phyloP scores from a whole-genome alignment of 2,113 vertebrate genomes.

The Dendropsophus ebraccatus region DNA sequence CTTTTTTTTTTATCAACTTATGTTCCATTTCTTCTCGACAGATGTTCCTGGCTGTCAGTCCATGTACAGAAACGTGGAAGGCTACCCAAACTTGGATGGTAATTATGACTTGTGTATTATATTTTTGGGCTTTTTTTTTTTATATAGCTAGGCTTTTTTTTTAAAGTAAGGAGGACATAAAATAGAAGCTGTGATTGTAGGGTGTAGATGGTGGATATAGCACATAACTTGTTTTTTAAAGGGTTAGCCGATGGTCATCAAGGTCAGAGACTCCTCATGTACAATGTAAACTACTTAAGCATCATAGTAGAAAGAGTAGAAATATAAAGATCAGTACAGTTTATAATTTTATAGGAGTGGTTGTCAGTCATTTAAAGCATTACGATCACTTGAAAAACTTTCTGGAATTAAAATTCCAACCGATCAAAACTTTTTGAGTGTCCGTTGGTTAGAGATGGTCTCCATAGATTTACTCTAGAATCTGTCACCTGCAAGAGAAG shows the following conservation, averaged over 20 bases:
- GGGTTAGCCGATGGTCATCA: not conserved
- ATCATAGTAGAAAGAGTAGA: too few species aligned
- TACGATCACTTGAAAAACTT: too few species aligned
- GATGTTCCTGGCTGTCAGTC: constrained; percentile 89
- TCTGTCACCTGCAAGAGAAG: too few species aligned
- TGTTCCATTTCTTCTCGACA: constrained; percentile 61
- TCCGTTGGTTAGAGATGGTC: too few species aligned
- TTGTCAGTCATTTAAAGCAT: too few species aligned
- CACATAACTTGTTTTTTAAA: not conserved
- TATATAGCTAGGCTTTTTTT: not conserved
- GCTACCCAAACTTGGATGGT: constrained; percentile 80
- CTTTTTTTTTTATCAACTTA: not conserved
- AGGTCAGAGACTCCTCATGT: too few species aligned
- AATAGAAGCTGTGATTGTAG: not conserved
- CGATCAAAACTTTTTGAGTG: too few species aligned
- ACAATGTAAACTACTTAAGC: too few species aligned
- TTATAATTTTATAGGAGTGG: too few species aligned
- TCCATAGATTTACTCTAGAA: too few species aligned
- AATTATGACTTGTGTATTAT: constrained; percentile 14
- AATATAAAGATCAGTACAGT: too few species aligned
- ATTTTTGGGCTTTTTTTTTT: not conserved
- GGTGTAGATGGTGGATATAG: not conserved
- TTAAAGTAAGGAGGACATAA: not conserved
- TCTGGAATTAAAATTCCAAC: too few species aligned
- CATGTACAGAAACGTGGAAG: constrained; percentile 82